A percentile compares a stretch with the other conserved stretches of the same genome.
These are phyloP conservation scores for Pontoporia blainvillei DNA, from an alignment of 2,113 vertebrate genomes.

Conservation along the genomic window DNA sequence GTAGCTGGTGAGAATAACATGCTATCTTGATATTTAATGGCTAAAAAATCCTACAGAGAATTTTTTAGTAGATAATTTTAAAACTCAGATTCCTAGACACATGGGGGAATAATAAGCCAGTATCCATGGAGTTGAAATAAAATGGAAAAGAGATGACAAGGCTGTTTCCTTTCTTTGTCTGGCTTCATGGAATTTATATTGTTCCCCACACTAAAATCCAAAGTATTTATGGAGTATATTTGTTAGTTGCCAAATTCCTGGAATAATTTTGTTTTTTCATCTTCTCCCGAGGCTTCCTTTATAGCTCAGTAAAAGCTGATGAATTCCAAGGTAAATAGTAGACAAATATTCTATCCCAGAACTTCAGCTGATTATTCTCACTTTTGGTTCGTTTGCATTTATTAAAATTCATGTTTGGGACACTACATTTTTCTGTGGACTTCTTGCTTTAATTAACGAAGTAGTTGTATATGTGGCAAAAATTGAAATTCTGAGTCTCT, in stretches of 20 bases:
- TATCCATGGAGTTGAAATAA: background rate
- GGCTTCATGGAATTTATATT: background rate
- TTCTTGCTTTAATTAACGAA: conserved; percentile 48
- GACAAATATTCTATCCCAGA: background rate
- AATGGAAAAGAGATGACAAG: background rate
- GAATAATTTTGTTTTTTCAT: background rate
- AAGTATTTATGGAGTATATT: background rate
- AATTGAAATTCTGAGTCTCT: conserved; percentile 12
- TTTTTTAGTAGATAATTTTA: conserved; percentile 2
- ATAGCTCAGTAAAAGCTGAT: background rate
- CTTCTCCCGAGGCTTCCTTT: background rate
- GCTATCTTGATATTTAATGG: background rate
- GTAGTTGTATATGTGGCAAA: background rate
- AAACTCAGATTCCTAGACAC: background rate
- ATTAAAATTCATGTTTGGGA: conserved; percentile 56
- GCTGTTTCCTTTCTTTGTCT: background rate
- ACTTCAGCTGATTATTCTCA: background rate
- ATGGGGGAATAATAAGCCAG: background rate
- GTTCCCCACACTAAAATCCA: background rate
- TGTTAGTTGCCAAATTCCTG: background rate
- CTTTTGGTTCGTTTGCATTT: conserved; percentile 17
- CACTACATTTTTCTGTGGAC: background rate
- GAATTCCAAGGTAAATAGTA: conserved; percentile 32
- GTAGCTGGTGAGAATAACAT: background rate
- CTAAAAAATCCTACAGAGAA: background rate